These are phyloP conservation scores for Phorcus lineatus DNA, from an alignment of 2,888 invertebrate genomes.

Conservation along the genomic window DNA sequence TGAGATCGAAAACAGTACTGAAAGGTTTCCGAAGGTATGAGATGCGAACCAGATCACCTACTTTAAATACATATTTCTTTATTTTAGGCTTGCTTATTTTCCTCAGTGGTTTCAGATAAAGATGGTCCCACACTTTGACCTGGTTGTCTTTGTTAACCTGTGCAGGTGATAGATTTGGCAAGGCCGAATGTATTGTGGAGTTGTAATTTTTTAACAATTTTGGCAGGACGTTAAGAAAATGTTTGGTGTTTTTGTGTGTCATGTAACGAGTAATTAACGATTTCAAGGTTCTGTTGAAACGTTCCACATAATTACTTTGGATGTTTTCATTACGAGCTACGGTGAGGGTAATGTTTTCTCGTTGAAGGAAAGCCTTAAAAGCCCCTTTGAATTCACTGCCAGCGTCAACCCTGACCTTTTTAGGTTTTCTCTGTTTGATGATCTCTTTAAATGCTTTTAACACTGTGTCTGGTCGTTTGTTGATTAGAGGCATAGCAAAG, in stretches of 20 bases:
- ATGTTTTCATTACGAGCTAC: not conserved
- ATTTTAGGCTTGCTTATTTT: not conserved
- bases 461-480: not conserved
- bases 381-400: not conserved
- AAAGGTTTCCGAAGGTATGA: not conserved
- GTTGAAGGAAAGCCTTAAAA: not conserved
- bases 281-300: constrained; percentile 1
- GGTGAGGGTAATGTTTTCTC: not conserved
- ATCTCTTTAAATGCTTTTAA: not conserved
- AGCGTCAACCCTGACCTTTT: not conserved
- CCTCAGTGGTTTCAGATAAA: not conserved
- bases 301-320: constrained; percentile 3
- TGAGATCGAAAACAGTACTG: not conserved
- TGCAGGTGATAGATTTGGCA: not conserved
- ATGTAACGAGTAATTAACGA: not conserved
- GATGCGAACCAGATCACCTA: not conserved
- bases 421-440: not conserved
- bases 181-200: not conserved
- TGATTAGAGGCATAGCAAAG: not conserved
- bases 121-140: not conserved
- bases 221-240: not conserved
- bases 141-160: not conserved
- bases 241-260: constrained; percentile 7
- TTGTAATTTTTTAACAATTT: not conserved
- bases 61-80: not conserved